Evolutionary conservation across 2,797 vertebrate species (phyloP), one percentile per base, ranked within the genome.

Genomic region (Epinephelus malabaricus): DNA sequence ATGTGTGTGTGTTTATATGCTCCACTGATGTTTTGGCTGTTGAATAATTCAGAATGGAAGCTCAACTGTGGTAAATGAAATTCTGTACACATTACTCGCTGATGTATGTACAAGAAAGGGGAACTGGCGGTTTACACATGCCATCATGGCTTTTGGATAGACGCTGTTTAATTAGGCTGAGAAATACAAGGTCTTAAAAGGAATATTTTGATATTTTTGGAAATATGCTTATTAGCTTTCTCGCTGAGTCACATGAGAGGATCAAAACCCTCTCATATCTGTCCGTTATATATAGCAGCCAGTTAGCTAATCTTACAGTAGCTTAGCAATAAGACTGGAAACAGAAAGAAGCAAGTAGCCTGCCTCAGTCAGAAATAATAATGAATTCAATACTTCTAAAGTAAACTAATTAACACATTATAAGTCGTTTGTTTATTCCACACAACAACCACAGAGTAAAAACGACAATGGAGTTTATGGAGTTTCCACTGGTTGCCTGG

Each of bases 41-140:
- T 83, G 21, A 83, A 80, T 76, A 9, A 73, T 54, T 78, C 21
- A 72, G 27, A 56, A 9, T 56, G 27, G 46, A 38, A 51, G 43
- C 53, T 59, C 30, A 54, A 45, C 34, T 68, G n/a, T 30, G 40
- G n/a, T 47, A 30, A 73, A 63, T 58, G 2, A 45, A 75, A 53
- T 45, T n/a, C 34, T 66, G 49, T 14, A 38, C 27, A 63, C 17
- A 63, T 25, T 56, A 43, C 1, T 23, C 7, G 11, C 7, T 0
- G 0, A 50, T 43, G 27, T 40, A 59, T 59, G 50, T 50, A 66
- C 17, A 58, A 46, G 54, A n/a, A 56, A 21, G 58, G 21, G 11
- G n/a, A 79, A 63, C 2, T 49, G 14, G 10, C 23, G 4, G 30
- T 56, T 62, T 54, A 19, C 14, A 9, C 5, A 50, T 49, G 23